Percentiles rank a stretch among this genome's conserved stretches.
These are phyloP conservation scores for Sinonovacula constricta DNA, from an alignment of 1,140 invertebrate genomes.

Conservation along the genomic window DNA sequence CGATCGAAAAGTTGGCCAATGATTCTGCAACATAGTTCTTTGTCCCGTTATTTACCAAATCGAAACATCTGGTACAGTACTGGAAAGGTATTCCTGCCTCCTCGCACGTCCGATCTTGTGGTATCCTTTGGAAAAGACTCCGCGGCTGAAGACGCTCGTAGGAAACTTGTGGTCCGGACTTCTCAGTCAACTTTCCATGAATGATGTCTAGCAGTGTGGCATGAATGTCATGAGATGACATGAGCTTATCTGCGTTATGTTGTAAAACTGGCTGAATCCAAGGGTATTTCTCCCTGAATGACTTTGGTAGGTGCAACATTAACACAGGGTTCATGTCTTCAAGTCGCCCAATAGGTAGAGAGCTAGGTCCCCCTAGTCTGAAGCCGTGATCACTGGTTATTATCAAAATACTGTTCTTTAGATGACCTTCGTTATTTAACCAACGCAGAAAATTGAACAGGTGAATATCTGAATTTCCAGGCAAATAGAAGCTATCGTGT, in stretches of 20 bases:
- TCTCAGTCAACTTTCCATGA: background rate
- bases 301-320: slow-evolving; percentile 1
- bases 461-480: slow-evolving; percentile 50
- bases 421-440: slow-evolving; percentile 17
- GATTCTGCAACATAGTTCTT: no score
- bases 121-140: background rate
- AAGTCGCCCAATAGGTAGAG: slow-evolving; percentile 9
- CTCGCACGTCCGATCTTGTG: background rate
- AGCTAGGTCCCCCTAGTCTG: slow-evolving; percentile 9
- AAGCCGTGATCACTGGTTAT: slow-evolving; percentile 35
- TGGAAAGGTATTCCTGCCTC: background rate
- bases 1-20: background rate
- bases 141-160: background rate
- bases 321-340: slow-evolving; percentile 26
- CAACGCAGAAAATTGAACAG: slow-evolving; percentile 52
- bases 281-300: background rate
- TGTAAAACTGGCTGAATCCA: background rate
- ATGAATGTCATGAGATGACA: slow-evolving; percentile 20
- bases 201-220: slow-evolving; percentile 20
- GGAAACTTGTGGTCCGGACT: background rate
- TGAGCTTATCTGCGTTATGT: background rate
- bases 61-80: background rate
- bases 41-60: background rate
- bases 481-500: slow-evolving; percentile 1
- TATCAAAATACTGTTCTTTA: background rate